phyloP scores from a whole-genome alignment of 2,113 vertebrate species.

The Eudyptes chrysolophus region DNA sequence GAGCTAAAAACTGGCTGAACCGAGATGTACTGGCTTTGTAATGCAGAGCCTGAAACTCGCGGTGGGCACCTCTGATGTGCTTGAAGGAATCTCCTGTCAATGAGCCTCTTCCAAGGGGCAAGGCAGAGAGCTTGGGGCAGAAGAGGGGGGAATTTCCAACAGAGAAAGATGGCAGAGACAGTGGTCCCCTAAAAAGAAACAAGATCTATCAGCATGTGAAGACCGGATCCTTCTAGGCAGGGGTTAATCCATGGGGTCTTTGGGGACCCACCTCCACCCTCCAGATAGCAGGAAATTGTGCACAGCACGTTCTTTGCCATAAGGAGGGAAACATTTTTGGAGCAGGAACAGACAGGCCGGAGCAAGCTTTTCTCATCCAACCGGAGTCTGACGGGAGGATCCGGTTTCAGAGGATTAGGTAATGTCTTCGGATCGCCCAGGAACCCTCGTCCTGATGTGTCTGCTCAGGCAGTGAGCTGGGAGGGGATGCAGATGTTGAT shows the following conservation, averaged over 20 bases:
- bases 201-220: neutral
- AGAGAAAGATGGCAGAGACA: neutral
- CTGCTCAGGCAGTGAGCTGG: neutral
- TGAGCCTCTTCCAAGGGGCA: neutral
- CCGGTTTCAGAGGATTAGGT: constrained; percentile 22
- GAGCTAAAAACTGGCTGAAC: neutral
- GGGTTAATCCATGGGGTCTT: neutral
- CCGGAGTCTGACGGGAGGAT: neutral
- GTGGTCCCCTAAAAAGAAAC: neutral
- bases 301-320: neutral
- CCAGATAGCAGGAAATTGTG: neutral
- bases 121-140: neutral
- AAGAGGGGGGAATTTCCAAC: neutral
- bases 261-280: neutral
- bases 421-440: neutral
- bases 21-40: neutral
- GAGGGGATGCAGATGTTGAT: neutral
- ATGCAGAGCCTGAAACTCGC: accelerated
- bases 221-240: neutral
- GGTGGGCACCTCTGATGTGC: neutral
- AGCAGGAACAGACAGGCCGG: constrained; percentile 41
- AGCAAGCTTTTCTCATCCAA: constrained; percentile 27
- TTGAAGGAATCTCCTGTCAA: neutral
- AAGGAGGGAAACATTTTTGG: neutral
- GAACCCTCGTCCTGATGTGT: neutral